phyloP scores from a whole-genome alignment of 2,797 vertebrate species.

The Calcarius lapponicus region DNA sequence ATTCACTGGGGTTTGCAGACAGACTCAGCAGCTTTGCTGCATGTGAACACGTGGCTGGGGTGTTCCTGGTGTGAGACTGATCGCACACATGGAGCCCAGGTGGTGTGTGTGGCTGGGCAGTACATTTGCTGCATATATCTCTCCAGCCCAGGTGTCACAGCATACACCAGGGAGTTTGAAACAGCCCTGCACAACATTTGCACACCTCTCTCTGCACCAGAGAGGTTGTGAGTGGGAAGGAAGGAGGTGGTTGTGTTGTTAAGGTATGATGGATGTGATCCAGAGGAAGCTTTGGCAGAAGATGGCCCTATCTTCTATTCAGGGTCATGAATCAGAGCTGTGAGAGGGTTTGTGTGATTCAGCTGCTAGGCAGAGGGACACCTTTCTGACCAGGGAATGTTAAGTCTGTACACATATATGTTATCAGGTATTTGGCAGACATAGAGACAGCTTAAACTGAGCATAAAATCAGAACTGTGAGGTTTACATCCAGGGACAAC shows the following conservation, averaged over 20 bases:
- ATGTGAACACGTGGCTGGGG: not conserved
- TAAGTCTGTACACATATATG: not conserved
- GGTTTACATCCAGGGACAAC: not conserved
- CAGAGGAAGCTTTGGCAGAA: not conserved
- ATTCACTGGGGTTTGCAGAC: not conserved
- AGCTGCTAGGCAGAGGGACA: not conserved
- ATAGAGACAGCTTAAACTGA: not conserved
- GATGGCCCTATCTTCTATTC: not conserved
- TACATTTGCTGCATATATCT: not conserved
- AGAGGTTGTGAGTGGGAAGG: not conserved
- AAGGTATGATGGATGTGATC: not conserved
- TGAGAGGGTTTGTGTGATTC: not conserved
- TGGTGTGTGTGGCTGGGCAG: not conserved
- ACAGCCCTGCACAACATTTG: not conserved
- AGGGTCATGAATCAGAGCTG: not conserved
- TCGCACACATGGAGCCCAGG: not conserved
- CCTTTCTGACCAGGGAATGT: not conserved
- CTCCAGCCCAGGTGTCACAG: not conserved
- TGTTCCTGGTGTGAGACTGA: not conserved
- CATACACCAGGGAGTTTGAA: rapidly evolving
- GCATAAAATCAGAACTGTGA: not conserved
- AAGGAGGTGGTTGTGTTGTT: not conserved
- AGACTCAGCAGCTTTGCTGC: not conserved
- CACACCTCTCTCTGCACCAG: not conserved
- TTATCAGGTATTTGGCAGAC: not conserved